These are phyloP conservation scores for Acrocyrtus sp. DNA, from an alignment of 2,888 invertebrate species.

Conservation along the genomic window DNA sequence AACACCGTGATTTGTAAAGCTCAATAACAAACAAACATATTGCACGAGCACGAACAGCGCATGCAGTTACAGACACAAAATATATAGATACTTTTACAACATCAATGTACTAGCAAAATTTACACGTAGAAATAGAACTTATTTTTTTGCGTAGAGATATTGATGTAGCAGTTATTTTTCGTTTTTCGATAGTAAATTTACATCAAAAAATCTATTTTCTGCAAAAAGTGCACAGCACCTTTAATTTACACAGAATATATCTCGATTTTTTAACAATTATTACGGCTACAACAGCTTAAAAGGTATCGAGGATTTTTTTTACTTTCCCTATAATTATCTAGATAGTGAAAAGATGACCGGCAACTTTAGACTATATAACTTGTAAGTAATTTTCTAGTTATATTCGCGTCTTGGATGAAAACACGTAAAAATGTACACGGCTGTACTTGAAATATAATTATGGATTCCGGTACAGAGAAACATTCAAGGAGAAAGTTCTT, in stretches of 20 bases:
- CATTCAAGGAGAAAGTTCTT: too few species aligned
- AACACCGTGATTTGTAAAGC: constrained; percentile 17
- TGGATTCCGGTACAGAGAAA: too few species aligned
- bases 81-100: background rate
- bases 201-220: background rate
- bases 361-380: constrained; percentile 35
- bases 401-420: constrained; percentile 14
- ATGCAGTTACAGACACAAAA: background rate
- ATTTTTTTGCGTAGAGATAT: constrained; percentile 3
- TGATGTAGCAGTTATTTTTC: constrained; percentile 4
- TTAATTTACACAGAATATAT: background rate
- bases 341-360: constrained; percentile 38
- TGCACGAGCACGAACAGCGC: too few species aligned
- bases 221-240: constrained; percentile 34
- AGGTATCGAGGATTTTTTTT: background rate
- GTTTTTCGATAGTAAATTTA: background rate
- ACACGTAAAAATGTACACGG: constrained; percentile 13
- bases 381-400: background rate
- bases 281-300: background rate
- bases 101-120: background rate
- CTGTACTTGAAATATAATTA: background rate
- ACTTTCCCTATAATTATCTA: constrained; percentile 7
- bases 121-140: constrained; percentile 4
- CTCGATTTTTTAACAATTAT: background rate
- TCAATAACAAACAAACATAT: constrained; percentile 13